Evolutionary conservation across 2,113 vertebrate genomes (phyloP).

Genomic region (Pithys albifrons): DNA sequence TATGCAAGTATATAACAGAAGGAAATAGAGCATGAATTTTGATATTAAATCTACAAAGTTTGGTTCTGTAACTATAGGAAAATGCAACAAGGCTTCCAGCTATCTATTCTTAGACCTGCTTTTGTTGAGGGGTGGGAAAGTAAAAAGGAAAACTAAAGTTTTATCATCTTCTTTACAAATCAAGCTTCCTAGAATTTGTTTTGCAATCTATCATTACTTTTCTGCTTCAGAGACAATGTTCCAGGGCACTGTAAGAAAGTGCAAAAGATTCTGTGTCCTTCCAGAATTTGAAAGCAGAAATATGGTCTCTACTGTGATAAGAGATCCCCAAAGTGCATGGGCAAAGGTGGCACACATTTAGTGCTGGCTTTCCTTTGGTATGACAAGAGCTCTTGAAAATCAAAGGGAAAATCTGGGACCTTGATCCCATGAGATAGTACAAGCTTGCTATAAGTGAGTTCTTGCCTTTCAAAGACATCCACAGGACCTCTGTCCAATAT

Average conservation of each 20-base stretch:
- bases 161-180: not conserved
- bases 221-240: not conserved
- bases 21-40: not conserved
- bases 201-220: not conserved
- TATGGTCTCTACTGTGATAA: not conserved
- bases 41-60: not conserved
- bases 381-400: slow-evolving; percentile 51
- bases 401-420: not conserved
- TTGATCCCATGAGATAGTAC: not conserved
- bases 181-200: not conserved
- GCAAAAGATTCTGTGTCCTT: not conserved
- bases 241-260: not conserved
- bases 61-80: not conserved
- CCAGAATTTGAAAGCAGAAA: not conserved
- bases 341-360: slow-evolving; percentile 22
- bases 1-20: not conserved
- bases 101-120: not conserved
- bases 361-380: slow-evolving; percentile 7
- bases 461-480: not conserved
- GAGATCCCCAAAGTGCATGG: not conserved
- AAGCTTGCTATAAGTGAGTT: not conserved
- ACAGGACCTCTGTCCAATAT: not conserved
- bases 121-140: not conserved
- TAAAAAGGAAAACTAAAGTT: not conserved
- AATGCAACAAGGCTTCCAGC: not conserved